Evolutionary conservation across 2,113 vertebrate species (phyloP).

Genomic region (Otocyon megalotis): DNA sequence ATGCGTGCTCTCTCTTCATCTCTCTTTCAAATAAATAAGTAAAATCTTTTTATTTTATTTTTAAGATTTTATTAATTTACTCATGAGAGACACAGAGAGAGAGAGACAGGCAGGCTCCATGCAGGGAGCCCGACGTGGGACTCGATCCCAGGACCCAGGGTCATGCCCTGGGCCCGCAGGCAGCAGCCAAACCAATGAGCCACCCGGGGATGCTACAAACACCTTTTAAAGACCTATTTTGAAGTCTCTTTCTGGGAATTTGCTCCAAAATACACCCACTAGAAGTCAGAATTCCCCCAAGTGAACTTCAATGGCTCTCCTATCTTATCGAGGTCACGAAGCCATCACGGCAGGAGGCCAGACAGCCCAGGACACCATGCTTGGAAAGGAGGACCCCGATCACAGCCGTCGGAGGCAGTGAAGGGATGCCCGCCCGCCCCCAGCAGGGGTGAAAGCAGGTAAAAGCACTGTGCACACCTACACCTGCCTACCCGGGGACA

Average conservation of each 20-base stretch:
- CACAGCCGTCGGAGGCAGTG: neutral
- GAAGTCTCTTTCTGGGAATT: too few species aligned
- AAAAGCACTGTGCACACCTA: neutral
- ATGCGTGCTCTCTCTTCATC: neutral
- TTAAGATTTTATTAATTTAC: too few species aligned
- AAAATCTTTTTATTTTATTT: neutral
- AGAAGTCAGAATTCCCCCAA: neutral
- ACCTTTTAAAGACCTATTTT: too few species aligned
- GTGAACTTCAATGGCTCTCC: neutral
- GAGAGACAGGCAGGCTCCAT: too few species aligned
- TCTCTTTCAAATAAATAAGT: neutral
- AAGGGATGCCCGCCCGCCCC: neutral
- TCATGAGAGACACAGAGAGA: too few species aligned
- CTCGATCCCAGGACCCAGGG: too few species aligned
- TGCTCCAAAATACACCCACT: neutral
- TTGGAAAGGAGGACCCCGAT: neutral
- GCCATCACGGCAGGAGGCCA: neutral
- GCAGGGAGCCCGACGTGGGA: too few species aligned
- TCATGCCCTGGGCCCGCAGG: too few species aligned
- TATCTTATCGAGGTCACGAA: neutral
- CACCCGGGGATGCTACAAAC: too few species aligned
- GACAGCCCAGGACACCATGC: neutral
- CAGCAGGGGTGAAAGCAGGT: slow-evolving; percentile 24
- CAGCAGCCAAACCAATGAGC: too few species aligned
- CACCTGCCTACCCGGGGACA: slow-evolving; percentile 24